These are phyloP conservation scores for Drosophila pseudotakahashii DNA, from an alignment of 2,888 invertebrate genomes.

Conservation along the genomic window DNA sequence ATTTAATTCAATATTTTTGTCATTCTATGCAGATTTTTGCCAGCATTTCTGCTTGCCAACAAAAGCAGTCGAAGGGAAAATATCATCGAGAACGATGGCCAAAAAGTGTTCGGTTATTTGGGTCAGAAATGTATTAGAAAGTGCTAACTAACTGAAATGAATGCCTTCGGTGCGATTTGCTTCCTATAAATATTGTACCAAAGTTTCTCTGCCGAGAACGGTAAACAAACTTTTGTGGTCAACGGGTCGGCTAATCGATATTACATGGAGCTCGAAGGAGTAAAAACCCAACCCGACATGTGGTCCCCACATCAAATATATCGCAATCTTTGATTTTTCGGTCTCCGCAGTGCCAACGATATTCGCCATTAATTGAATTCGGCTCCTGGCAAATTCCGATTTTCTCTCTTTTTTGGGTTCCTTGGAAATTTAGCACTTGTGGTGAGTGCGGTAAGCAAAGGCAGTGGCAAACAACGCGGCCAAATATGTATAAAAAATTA, in stretches of 20 bases:
- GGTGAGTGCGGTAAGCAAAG: conserved; percentile 52
- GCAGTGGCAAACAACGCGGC: conserved; percentile 20
- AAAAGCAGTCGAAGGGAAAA: neutral
- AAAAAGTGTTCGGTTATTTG: conserved; percentile 51
- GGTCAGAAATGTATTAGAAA: conserved; percentile 71
- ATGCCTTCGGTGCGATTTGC: conserved; percentile 6
- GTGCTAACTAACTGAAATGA: conserved; percentile 54
- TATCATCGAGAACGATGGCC: conserved; percentile 40
- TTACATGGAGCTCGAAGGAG: neutral
- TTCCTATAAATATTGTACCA: conserved; percentile 57
- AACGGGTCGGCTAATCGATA: conserved; percentile 34
- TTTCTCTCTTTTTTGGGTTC: conserved; percentile 3
- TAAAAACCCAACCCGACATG: neutral
- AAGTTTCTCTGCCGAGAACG: conserved; percentile 15
- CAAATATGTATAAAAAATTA: conserved; percentile 37
- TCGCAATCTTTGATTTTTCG: conserved; percentile 2
- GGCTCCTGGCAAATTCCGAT: conserved; percentile 56
- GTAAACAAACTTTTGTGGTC: conserved; percentile 41
- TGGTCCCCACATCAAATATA: conserved; percentile 15
- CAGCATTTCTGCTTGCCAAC: conserved; percentile 6
- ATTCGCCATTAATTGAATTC: conserved; percentile 72
- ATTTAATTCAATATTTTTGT: conserved; percentile 22
- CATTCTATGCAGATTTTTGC: conserved; percentile 28
- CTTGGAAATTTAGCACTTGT: conserved; percentile 61
- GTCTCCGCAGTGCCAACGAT: conserved; percentile 24